Base-by-base conservation (phyloP, 2,113 vertebrate genomes). In the Dromas ardeola region DNA sequence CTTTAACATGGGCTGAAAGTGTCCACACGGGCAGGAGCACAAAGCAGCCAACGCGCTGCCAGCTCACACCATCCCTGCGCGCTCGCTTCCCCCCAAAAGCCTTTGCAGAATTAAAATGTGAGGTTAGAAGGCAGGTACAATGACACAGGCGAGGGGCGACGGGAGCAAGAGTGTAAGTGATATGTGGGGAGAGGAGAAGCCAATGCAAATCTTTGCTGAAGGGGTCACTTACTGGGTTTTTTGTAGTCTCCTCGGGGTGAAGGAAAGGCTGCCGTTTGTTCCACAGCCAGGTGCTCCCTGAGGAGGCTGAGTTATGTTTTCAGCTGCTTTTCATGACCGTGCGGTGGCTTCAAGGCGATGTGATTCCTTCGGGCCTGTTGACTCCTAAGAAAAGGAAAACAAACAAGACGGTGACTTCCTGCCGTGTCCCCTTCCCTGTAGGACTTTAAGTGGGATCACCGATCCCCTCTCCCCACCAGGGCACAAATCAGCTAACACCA, bases 381-480 rank as follows among this genome's bases (percentile, higher is more conserved):
- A 38, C 38, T 90, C 77, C 70, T 81, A 13, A 87, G 62, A 79
- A 79, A 58, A 80, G 26, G 34, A 93, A 92, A 93, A 83, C 71
- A 93, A 97, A 84, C 50, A 88, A 52, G 23, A 21, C 2, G 6
- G n/a, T 74, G 85, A 42, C 38, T 58, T 73, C 62, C 8, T 81
- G 47, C 69, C 0, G 3, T 23, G 42, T 63, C 47, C 42, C 32
- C 27, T 45, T 62, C 53, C 45, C 32, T 83, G 59, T 15, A 22
- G 79, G 36, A 21, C 38, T 85, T 83, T 13, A 56, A 53, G 4
- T 0, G 90, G 47, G 76, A 43, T 71, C 30, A 19, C 43, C 1
- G 3, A 66, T 50, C 12, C n/a, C 34, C 55, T 78, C 27, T 77
- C 32, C 42, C 20, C n/a, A 70, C 8, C 38, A 45, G 36, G 65